Evolutionary conservation across 2,888 invertebrate genomes (phyloP), one percentile per base, ranked within the genome.

Genomic region (Tubiluchus corallicola): DNA sequence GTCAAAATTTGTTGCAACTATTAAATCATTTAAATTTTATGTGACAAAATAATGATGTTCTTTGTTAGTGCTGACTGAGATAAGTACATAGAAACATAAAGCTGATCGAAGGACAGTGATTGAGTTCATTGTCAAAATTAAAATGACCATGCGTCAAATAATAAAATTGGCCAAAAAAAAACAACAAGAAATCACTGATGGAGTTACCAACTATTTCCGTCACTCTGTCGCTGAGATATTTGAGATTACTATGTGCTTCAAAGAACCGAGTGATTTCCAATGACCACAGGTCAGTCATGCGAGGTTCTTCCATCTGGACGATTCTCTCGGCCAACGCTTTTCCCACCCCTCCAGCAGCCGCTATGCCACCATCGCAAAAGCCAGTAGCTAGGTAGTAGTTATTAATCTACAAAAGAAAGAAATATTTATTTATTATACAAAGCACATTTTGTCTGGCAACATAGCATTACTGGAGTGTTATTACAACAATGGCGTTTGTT

Each of bases 311-410:
- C n/a, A n/a, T n/a, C 51, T 74, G 71, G 9, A 75, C 70, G 39
- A 79, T 72, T 74, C 76, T 76, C 55, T 77, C 76, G 1, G 77
- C 74, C 19, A 77, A 66, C 45, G 72, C 72, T 59, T 71, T 73
- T n/a, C 78, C 79, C 42, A 77, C 72, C 2, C 77, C 78, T 46
- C 76, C 77, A 40, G 75, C 75, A n/a, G 74, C 74, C 57, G 75
- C 75, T 38, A 77, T 63, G 5, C 76, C 74, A 57, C 74, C 73
- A 3, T 75, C 75, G 61, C 75, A 76, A 74, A 77, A 75, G 19
- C 78, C 79, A 47, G 74, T 74, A 40, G 76, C 77, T n/a, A 77
- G 74, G 61, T 73, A 78, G 58, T 78, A 78, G 56, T 77, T 77
- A 48, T 70, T 70, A 13, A 77, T 70, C 69, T 69, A 53, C 13